Base-by-base conservation (phyloP, 2,888 invertebrate species). In the Nemoura dubitans region DNA sequence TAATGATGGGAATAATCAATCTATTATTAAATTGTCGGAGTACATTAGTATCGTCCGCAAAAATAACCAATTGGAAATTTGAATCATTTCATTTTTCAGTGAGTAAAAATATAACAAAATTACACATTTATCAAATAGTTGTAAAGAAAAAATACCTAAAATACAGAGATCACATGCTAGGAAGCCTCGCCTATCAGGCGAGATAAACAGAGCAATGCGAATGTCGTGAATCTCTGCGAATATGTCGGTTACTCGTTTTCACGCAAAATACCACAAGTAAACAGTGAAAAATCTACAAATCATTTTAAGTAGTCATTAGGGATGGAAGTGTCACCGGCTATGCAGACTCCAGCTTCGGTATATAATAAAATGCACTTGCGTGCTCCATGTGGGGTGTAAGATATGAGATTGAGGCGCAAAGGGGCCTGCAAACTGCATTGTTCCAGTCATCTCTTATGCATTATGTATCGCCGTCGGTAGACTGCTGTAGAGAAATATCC, bases 241-340 rank as follows among this genome's bases (percentile, higher is more conserved):
- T 26, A 78, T 78, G 78, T 27, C 27, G 78, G 59, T 59, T 59
- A 59, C 59, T 21, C 59, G 59, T 59, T 2, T 81, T 28, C 81
- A 30, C 28, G 81, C 81, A 81, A 81, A 81, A 81, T 59, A 59
- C 14, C 59, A 14, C 59, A 59, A 59, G 21, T 59, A 59, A 36
- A 59, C 29, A 83, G 83, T 14, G 16, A 83, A 83, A 30, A n/a
- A 7, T 0, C 30, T 21, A 82, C 83, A 83, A 83, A 83, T 83
- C 83, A 83, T 83, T 36, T 83, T 83, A 83, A 83, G 83, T 83
- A 83, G 83, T 83, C 42, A 83, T 83, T 83, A 83, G 28, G 29
- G 78, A 78, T 42, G 83, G 26, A n/a, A 83, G 83, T 83, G 83
- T 28, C 28, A 26, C n/a, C 28, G 27, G 78, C 25, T 0, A 83